phyloP scores from a whole-genome alignment of 1,140 invertebrate species.

The Cecropterus lyciades region DNA sequence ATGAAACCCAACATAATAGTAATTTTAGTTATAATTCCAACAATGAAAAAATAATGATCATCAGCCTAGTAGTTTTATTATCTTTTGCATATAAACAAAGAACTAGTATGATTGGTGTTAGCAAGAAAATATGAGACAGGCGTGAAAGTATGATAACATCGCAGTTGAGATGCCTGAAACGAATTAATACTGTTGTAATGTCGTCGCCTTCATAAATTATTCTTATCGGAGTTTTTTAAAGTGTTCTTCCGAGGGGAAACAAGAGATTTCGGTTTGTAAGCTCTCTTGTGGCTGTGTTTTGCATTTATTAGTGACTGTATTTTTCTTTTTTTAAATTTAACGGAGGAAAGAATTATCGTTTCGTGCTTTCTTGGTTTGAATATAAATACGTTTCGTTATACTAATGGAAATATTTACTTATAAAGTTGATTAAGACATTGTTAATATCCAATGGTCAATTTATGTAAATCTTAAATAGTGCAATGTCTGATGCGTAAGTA shows the following conservation, averaged over 20 bases:
- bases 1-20: too few species aligned
- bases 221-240: slow-evolving; percentile 37
- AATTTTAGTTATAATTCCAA: too few species aligned
- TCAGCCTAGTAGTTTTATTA: too few species aligned
- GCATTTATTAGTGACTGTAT: slow-evolving; percentile 30
- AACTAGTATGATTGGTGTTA: background rate
- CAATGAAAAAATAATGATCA: too few species aligned
- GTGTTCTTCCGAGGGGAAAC: slow-evolving; percentile 35
- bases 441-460: too few species aligned
- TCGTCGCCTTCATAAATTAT: slow-evolving; percentile 33
- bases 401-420: too few species aligned
- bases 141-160: slow-evolving; percentile 17
- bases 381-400: background rate
- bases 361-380: background rate
- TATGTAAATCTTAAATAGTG: too few species aligned
- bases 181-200: slow-evolving; percentile 36
- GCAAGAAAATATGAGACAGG: slow-evolving; percentile 17
- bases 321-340: slow-evolving; percentile 20
- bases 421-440: too few species aligned
- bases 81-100: background rate
- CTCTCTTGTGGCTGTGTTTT: slow-evolving; percentile 33
- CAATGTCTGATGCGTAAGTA: too few species aligned
- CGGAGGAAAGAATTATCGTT: slow-evolving; percentile 7
- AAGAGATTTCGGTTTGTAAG: slow-evolving; percentile 37
- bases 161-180: slow-evolving; percentile 15